Base-by-base conservation (phyloP, 2,113 vertebrate genomes). In the Acrocephalus arundinaceus region DNA sequence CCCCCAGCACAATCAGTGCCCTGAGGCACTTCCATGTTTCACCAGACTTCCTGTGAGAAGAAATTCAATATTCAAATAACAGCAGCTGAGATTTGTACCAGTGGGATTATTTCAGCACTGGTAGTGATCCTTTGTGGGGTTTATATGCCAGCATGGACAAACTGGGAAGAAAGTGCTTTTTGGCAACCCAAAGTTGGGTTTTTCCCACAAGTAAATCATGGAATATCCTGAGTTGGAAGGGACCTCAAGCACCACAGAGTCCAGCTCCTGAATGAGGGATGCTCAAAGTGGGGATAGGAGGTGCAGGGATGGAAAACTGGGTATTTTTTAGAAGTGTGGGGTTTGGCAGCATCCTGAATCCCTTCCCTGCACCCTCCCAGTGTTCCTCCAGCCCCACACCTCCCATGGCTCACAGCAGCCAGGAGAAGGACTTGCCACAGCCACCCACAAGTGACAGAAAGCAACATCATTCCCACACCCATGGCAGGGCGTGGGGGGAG, bases 81-180 rank as follows among this genome's bases (percentile, higher is more conserved):
- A 20, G 77, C 73, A 74, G 72, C 49, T 41, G 19, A 12, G 77
- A 2, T 12, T 33, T 17, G 49, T 17, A 6, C 23, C 33, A 16
- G 18, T 2, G 75, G 35, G 13, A 5, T 76, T 19, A 7, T 48
- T 54, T 1, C 46, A 46, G 9, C 9, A 2, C 41, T 28, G n/a
- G 43, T 6, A 22, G 0, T 2, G 14, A 6, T 49, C 31, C 22
- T 45, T 11, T 3, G 0, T 5, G 41, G 3, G 21, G 25, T 82
- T 77, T n/a, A 8, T 2, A 1, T 2, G 11, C 20, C 82, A 49
- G 55, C 11, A 7, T 16, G 25, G 52, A 43, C 52, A 62, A 45
- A 45, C 28, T 4, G 57, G 25, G 37, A 28, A 21, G 15, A 43
- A 57, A 3, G 6, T 5, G 21, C 9, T 72, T 79, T 37, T 39